Evolutionary conservation across 2,797 vertebrate genomes (phyloP).

Genomic region (Aldrovandia affinis): DNA sequence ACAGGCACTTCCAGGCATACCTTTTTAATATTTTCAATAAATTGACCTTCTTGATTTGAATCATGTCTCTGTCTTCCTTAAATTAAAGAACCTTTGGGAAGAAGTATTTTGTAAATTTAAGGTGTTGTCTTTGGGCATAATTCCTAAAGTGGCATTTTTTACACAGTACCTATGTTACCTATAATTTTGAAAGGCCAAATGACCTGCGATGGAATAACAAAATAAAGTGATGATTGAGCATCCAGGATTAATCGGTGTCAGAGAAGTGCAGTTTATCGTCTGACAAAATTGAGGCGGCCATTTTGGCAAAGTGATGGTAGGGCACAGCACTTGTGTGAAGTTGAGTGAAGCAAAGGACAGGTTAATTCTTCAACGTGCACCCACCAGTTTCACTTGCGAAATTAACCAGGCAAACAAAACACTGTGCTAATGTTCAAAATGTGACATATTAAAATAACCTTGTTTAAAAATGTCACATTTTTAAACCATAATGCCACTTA

Average conservation of each 20-base stretch:
- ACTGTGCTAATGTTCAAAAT: conserved; percentile 50
- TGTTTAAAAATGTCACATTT: conserved; percentile 49
- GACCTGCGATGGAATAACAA: background rate
- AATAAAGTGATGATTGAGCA: no score
- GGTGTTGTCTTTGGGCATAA: no score
- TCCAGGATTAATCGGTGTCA: background rate
- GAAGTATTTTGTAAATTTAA: no score
- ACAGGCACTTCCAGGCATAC: no score
- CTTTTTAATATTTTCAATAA: no score
- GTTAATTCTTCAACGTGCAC: conserved; percentile 52
- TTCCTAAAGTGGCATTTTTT: no score
- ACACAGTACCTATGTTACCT: no score
- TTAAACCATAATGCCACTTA: conserved; percentile 43
- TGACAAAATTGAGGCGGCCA: background rate
- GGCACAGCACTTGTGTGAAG: conserved; percentile 24
- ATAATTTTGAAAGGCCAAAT: background rate
- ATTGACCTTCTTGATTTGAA: no score
- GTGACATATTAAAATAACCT: conserved; percentile 56
- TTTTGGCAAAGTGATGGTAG: background rate
- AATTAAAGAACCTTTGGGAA: no score
- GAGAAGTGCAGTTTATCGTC: background rate
- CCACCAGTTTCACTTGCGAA: conserved; percentile 45
- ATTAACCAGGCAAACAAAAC: conserved; percentile 40
- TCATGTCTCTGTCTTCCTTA: no score
- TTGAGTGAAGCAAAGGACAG: conserved; percentile 37